A percentile compares a stretch with the other conserved stretches of the same genome.
Evolutionary conservation across 2,797 vertebrate species (phyloP).

Genomic region (Chelon labrosus): DNA sequence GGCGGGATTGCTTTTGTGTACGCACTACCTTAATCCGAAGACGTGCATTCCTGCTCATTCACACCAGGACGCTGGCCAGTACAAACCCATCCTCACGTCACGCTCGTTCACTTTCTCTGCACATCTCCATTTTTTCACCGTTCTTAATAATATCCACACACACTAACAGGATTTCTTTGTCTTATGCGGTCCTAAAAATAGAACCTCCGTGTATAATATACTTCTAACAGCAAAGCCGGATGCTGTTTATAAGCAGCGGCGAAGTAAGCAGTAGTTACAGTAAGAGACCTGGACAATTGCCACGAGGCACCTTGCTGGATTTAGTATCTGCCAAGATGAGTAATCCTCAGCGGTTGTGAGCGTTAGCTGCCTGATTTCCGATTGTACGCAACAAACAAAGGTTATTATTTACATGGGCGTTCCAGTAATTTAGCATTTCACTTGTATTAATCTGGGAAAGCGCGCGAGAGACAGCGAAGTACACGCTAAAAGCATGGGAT

Average conservation of each 20-base stretch:
- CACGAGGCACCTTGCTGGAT: slow-evolving; percentile 39
- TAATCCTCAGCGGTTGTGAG: not conserved
- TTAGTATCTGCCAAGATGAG: slow-evolving; percentile 42
- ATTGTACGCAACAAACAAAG: not conserved
- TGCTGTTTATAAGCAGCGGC: slow-evolving; percentile 8
- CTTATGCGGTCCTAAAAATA: not conserved
- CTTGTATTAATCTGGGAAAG: not conserved
- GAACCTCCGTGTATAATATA: not conserved
- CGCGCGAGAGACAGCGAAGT: not conserved
- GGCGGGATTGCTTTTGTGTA: not conserved
- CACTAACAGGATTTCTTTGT: slow-evolving; percentile 2
- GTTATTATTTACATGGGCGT: not conserved
- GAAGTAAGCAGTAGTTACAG: slow-evolving; percentile 24
- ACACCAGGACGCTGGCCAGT: slow-evolving; percentile 15
- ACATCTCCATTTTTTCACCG: too few species aligned
- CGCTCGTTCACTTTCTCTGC: too few species aligned
- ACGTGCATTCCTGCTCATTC: slow-evolving; percentile 19
- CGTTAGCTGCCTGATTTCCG: slow-evolving; percentile 12
- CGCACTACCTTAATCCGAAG: slow-evolving; percentile 16
- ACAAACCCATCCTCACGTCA: slow-evolving; percentile 7
- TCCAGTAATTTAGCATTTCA: not conserved
- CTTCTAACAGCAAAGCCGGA: slow-evolving; percentile 7
- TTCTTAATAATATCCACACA: too few species aligned
- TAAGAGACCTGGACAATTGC: slow-evolving; percentile 3
- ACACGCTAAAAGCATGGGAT: not conserved